Conservation (phyloP, 2,888 invertebrate species). For the Gymnoscelis rufifasciata region DNA sequence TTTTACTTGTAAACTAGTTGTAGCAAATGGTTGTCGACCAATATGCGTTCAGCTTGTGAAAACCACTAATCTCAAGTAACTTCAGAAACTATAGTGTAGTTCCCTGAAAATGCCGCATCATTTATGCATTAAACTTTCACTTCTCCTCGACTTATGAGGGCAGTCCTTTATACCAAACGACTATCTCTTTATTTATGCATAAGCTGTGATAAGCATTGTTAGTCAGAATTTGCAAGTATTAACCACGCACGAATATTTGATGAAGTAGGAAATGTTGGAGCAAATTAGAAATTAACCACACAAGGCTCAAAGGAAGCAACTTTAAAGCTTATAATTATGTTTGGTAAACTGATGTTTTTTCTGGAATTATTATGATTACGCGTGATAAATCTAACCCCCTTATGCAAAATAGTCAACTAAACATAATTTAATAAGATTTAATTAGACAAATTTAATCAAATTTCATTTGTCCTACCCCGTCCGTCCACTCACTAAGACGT, state of each 20-base stretch:
- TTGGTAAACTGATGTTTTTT: neutral
- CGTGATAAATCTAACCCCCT: neutral
- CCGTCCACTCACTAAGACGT: no score
- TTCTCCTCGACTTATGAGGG: constrained; percentile 34
- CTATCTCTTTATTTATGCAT: constrained; percentile 50
- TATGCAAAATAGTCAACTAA: no score
- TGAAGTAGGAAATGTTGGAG: constrained; percentile 21
- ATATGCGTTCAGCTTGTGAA: no score
- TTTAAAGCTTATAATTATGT: neutral
- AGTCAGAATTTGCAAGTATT: constrained; percentile 44
- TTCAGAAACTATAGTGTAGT: neutral
- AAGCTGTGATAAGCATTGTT: constrained; percentile 52
- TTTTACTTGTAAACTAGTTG: no score
- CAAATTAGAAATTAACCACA: constrained; percentile 14
- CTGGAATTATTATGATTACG: neutral
- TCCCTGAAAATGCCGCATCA: neutral
- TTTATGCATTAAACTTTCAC: constrained; percentile 23
- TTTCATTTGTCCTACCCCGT: no score
- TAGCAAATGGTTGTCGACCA: no score
- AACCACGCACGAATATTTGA: constrained; percentile 33
- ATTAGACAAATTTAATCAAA: no score
- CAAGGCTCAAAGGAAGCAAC: neutral
- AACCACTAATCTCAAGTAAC: no score
- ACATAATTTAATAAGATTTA: no score
- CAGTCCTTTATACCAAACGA: constrained; percentile 43